phyloP scores from a whole-genome alignment of 2,113 vertebrate species.

The Myrmecobius fasciatus region DNA sequence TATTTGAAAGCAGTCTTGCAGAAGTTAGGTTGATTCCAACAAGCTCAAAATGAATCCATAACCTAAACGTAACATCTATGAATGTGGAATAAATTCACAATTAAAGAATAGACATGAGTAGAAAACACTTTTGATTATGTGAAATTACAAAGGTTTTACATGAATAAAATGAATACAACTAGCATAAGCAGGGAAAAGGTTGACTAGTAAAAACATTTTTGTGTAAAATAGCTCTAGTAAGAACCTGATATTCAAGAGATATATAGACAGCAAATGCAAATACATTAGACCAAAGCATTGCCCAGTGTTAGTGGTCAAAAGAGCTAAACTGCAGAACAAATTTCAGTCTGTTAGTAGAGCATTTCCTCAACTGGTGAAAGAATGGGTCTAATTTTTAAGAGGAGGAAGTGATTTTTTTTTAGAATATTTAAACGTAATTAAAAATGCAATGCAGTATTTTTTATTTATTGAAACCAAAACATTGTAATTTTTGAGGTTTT shows the following conservation, averaged over 20 bases:
- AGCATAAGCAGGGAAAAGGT: neutral
- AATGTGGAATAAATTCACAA: too few relatives aligned
- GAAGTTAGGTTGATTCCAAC: neutral
- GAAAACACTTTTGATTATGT: neutral
- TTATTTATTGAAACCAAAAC: slow-evolving; percentile 29
- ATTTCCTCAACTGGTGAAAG: neutral
- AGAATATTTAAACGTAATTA: slow-evolving; percentile 14
- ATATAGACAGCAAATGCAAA: neutral
- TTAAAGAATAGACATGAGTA: too few relatives aligned
- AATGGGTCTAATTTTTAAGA: neutral
- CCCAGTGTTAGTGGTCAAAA: too few relatives aligned
- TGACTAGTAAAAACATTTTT: neutral
- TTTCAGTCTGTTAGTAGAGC: neutral
- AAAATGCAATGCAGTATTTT: slow-evolving; percentile 8
- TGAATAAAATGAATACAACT: neutral
- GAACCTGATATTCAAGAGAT: neutral
- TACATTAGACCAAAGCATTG: neutral
- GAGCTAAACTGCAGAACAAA: too few relatives aligned
- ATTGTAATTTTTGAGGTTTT: neutral
- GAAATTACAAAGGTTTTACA: neutral
- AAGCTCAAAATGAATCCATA: neutral
- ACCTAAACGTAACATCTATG: too few relatives aligned
- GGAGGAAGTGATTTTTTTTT: too few relatives aligned
- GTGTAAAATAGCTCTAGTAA: neutral
- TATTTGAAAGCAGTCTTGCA: neutral